phyloP scores from a whole-genome alignment of 2,888 invertebrate species.

The Rhagium mordax region DNA sequence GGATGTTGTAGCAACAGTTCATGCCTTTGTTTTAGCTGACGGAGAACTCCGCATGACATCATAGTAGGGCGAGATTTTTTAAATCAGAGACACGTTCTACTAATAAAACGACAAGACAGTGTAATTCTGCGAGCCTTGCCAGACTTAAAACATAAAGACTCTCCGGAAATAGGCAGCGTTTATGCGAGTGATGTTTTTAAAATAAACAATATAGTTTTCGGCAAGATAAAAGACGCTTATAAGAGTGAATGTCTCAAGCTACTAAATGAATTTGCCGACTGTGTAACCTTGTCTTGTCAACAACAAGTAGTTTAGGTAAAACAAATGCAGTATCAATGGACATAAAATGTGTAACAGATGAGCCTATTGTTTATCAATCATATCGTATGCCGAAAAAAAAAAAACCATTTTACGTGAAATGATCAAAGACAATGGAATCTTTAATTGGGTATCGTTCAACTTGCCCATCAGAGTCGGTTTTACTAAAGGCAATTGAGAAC shows the following conservation, averaged over 20 bases:
- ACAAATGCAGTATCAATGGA: not conserved
- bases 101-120: not conserved
- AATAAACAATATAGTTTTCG: not conserved
- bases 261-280: not conserved
- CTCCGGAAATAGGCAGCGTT: not conserved
- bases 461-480: no score
- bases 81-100: not conserved
- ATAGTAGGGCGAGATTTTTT: not conserved
- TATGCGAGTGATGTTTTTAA: not conserved
- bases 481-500: no score
- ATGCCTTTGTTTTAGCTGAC: no score
- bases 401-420: not conserved
- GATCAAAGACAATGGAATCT: no score
- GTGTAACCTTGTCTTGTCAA: not conserved
- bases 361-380: not conserved
- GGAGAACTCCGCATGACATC: not conserved
- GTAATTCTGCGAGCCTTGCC: not conserved
- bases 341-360: not conserved
- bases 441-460: no score
- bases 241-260: not conserved
- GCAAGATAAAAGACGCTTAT: not conserved
- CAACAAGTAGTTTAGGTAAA: slow-evolving; percentile 1
- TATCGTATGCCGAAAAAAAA: not conserved
- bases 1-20: not conserved
- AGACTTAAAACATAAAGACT: not conserved